These are phyloP conservation scores for Candidula unifasciata DNA, from an alignment of 2,888 invertebrate genomes.

Conservation along the genomic window DNA sequence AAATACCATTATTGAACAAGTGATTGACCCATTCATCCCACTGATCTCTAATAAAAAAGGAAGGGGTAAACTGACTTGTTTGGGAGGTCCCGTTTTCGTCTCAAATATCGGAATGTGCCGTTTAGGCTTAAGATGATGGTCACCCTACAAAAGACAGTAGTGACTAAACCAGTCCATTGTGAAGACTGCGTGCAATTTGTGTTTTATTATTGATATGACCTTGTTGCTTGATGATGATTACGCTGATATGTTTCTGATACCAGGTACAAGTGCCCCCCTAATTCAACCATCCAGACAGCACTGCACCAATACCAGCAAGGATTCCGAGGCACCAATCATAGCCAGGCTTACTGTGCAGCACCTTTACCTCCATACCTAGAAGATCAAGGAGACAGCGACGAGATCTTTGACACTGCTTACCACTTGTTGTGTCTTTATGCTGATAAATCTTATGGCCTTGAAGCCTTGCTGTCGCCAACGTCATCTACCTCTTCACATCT, in stretches of 20 bases:
- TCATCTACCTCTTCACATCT: constrained; percentile 88
- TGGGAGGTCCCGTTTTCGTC: too few species aligned
- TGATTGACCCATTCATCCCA: too few species aligned
- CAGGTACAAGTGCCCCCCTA: constrained; percentile 85
- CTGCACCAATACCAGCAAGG: constrained; percentile 85
- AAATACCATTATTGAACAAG: too few species aligned
- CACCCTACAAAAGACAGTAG: too few species aligned
- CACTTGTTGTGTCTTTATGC: constrained; percentile 89
- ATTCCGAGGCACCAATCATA: constrained; percentile 61
- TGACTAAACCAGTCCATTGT: too few species aligned
- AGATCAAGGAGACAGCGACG: constrained; percentile 49
- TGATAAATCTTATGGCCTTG: constrained; percentile 80
- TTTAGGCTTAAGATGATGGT: too few species aligned
- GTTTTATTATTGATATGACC: too few species aligned
- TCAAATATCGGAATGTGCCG: too few species aligned
- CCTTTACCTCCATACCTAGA: constrained; percentile 77
- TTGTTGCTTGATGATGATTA: too few species aligned
- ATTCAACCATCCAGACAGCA: constrained; percentile 86
- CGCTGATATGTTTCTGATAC: neutral
- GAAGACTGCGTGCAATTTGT: too few species aligned
- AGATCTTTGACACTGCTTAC: constrained; percentile 84
- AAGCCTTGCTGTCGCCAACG: constrained; percentile 85
- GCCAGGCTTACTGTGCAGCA: constrained; percentile 69
- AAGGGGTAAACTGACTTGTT: too few species aligned
- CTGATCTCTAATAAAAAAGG: too few species aligned